A percentile compares a stretch with the other conserved stretches of the same genome.
Evolutionary conservation across 2,797 vertebrate genomes (phyloP).

Genomic region (Artibeus jamaicensis): DNA sequence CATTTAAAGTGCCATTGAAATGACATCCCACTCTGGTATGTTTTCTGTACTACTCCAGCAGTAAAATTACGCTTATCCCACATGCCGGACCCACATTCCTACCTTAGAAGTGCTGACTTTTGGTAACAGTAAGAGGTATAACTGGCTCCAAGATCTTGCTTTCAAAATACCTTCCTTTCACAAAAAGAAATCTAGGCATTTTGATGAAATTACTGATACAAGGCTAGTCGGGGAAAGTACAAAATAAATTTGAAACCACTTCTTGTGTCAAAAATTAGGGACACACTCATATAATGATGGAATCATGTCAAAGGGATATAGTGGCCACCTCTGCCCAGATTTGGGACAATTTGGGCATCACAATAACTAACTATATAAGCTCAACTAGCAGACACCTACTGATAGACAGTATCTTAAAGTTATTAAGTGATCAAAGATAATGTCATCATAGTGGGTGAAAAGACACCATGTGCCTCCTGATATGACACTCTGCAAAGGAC

Average conservation of each 20-base stretch:
- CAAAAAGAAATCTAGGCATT: background rate
- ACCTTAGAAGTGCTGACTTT: background rate
- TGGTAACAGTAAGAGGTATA: background rate
- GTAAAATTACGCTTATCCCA: background rate
- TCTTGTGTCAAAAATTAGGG: background rate
- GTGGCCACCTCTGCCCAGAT: background rate
- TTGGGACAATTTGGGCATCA: background rate
- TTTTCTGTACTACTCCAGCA: background rate
- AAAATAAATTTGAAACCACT: background rate
- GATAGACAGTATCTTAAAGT: background rate
- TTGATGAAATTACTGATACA: background rate
- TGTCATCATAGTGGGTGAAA: background rate
- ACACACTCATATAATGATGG: background rate
- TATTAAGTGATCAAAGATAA: background rate
- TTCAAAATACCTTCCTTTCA: background rate
- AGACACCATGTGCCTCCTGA: background rate
- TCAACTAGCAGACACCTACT: background rate
- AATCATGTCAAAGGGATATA: background rate
- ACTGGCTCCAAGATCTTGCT: background rate
- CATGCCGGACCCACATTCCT: background rate
- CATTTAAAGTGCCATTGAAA: slow-evolving; percentile 12
- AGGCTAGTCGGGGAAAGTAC: background rate
- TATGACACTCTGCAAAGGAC: background rate
- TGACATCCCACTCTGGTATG: background rate
- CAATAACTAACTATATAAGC: background rate